These are phyloP conservation scores for Drosophila micromelanica DNA, from an alignment of 1,140 invertebrate species.

Conservation along the genomic window DNA sequence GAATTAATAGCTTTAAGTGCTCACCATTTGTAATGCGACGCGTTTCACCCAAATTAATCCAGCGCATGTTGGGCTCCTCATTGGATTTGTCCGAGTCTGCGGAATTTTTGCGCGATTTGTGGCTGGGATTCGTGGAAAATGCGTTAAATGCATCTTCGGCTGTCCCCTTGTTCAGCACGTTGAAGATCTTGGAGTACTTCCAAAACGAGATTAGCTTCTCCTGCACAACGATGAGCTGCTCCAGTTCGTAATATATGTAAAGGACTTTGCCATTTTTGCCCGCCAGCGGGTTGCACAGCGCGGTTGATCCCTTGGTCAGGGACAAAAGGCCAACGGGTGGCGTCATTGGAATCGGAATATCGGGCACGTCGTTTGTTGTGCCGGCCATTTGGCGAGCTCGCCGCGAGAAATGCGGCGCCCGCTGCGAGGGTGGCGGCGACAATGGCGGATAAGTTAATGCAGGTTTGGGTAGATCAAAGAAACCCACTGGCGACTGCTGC, in stretches of 20 bases:
- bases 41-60: constrained; percentile 52
- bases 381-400: constrained; percentile 40
- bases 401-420: constrained; percentile 42
- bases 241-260: constrained; percentile 76
- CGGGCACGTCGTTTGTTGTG: background rate
- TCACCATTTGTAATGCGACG: constrained; percentile 54
- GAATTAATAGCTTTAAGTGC: background rate
- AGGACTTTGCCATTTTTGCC: constrained; percentile 63
- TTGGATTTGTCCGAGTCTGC: constrained; percentile 18
- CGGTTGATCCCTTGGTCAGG: constrained; percentile 28
- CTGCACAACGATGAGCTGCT: constrained; percentile 76
- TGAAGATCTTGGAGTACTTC: constrained; percentile 76
- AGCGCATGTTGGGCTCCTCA: constrained; percentile 21
- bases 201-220: constrained; percentile 71
- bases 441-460: constrained; percentile 34
- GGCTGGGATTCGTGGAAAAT: background rate
- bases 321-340: constrained; percentile 48
- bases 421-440: constrained; percentile 6
- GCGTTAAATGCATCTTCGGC: background rate
- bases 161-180: constrained; percentile 50
- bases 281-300: constrained; percentile 65
- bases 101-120: background rate
- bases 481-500: background rate
- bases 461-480: constrained; percentile 22
- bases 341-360: constrained; percentile 13